These are phyloP conservation scores for Drosophila infuscata DNA, from an alignment of 2,888 invertebrate genomes.

Conservation along the genomic window DNA sequence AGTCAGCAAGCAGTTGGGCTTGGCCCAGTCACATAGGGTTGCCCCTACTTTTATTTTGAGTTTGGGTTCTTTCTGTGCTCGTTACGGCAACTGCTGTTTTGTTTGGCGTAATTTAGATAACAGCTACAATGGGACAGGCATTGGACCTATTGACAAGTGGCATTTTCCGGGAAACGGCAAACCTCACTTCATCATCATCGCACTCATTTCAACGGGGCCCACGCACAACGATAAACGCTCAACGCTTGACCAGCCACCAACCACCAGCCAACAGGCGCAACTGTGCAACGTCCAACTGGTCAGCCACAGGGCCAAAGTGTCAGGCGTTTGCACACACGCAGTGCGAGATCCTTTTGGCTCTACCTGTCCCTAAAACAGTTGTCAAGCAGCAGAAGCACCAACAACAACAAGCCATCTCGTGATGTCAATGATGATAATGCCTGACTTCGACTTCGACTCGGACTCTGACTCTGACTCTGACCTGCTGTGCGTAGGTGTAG, in stretches of 20 bases:
- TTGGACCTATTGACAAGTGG: conserved; percentile 79
- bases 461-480: conserved; percentile 38
- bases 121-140: conserved; percentile 67
- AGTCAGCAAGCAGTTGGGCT: conserved; percentile 39
- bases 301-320: conserved; percentile 61
- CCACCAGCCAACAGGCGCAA: conserved; percentile 11
- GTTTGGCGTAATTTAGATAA: conserved; percentile 81
- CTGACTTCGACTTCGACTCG: conserved; percentile 43
- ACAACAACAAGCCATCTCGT: conserved; percentile 68
- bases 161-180: conserved; percentile 76
- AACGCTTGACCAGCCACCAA: conserved; percentile 48
- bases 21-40: conserved; percentile 30
- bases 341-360: conserved; percentile 57
- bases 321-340: conserved; percentile 58
- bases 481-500: conserved; percentile 78
- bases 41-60: conserved; percentile 25
- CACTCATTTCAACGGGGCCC: conserved; percentile 65
- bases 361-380: conserved; percentile 70
- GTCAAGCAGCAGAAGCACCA: conserved; percentile 56
- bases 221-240: conserved; percentile 30
- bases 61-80: conserved; percentile 36
- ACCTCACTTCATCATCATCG: conserved; percentile 60
- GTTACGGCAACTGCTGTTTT: conserved; percentile 80
- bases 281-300: conserved; percentile 58
- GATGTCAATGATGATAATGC: conserved; percentile 79